Percentiles rank a stretch among this genome's conserved stretches.
Evolutionary conservation across 2,888 invertebrate species (phyloP).

Genomic region (Diarsia mendica): DNA sequence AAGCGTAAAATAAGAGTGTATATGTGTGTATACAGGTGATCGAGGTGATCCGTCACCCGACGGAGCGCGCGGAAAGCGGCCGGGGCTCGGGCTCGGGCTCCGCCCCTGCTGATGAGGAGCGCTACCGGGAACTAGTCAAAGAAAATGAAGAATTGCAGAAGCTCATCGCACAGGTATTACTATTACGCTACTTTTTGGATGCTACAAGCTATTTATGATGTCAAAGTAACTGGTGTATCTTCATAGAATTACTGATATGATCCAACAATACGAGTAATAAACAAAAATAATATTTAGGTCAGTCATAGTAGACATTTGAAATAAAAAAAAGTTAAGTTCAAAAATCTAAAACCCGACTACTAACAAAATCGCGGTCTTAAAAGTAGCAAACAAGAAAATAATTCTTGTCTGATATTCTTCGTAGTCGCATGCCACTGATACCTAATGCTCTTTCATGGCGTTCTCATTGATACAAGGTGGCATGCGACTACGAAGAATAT

Average conservation of each 20-base stretch:
- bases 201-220: neutral
- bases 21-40: constrained; percentile 92
- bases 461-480: too few species aligned
- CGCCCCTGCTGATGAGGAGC: constrained; percentile 97
- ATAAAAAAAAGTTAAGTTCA: too few species aligned
- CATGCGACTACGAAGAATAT: too few species aligned
- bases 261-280: neutral
- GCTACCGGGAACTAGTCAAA: constrained; percentile 96
- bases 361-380: too few species aligned
- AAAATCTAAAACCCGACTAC: too few species aligned
- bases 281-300: neutral
- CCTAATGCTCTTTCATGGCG: too few species aligned
- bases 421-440: too few species aligned
- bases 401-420: too few species aligned
- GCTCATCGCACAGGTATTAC: constrained; percentile 96
- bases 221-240: too few species aligned
- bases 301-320: too few species aligned
- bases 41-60: constrained; percentile 96
- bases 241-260: too few species aligned
- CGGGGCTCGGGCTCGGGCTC: constrained; percentile 96
- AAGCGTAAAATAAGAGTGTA: constrained; percentile 23
- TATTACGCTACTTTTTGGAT: neutral
- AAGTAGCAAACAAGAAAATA: too few species aligned
- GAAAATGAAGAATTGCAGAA: constrained; percentile 99
- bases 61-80: constrained; percentile 96